These are phyloP conservation scores for Phortica magna DNA, from an alignment of 2,888 invertebrate genomes.

Conservation along the genomic window DNA sequence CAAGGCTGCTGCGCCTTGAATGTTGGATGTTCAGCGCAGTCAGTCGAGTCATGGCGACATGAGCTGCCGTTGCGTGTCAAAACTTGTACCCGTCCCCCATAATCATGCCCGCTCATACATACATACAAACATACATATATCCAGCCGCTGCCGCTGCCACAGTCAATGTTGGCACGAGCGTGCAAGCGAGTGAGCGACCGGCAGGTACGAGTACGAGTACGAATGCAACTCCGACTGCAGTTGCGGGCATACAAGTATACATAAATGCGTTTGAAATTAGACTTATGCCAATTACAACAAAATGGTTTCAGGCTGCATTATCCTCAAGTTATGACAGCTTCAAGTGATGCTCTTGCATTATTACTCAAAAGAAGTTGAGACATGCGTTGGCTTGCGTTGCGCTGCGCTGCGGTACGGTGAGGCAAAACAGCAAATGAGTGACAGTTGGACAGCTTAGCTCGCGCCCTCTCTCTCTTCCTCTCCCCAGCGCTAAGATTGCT, in stretches of 20 bases:
- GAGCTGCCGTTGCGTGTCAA: slow-evolving; percentile 57
- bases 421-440: background rate
- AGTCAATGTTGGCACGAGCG: no score
- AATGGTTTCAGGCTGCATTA: slow-evolving; percentile 73
- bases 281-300: slow-evolving; percentile 70
- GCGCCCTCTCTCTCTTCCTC: no score
- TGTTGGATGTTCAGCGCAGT: no score
- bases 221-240: background rate
- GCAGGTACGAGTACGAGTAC: no score
- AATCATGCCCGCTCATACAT: no score
- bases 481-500: no score
- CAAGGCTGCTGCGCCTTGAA: no score
- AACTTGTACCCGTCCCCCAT: no score
- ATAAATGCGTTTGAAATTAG: slow-evolving; percentile 68
- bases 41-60: slow-evolving; percentile 42
- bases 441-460: slow-evolving; percentile 4
- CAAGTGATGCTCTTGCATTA: background rate
- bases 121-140: no score
- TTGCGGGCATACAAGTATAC: slow-evolving; percentile 58
- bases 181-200: no score
- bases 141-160: no score
- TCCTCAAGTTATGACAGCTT: slow-evolving; percentile 73
- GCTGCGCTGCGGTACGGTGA: no score
- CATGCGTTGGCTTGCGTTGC: background rate
- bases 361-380: background rate